phyloP scores from a whole-genome alignment of 2,888 invertebrate genomes.

The Agriopis aurantiaria region DNA sequence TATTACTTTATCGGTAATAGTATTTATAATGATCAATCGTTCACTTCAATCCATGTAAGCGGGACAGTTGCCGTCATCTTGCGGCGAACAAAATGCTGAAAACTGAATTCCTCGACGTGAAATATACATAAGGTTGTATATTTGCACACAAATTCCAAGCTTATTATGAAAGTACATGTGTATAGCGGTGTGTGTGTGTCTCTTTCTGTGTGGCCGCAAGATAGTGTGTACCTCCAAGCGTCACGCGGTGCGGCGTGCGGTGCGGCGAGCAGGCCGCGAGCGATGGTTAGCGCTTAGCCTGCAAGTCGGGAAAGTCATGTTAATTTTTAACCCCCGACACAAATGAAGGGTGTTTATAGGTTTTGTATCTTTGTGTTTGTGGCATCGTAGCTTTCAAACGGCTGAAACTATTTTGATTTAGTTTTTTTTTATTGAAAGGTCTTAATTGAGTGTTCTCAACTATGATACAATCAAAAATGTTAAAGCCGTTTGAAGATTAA shows the following conservation, averaged over 20 bases:
- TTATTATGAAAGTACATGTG: background rate
- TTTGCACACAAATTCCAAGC: conserved; percentile 6
- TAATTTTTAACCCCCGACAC: background rate
- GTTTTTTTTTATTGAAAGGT: no score
- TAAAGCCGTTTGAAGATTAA: no score
- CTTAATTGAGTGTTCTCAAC: no score
- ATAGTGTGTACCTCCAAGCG: conserved; percentile 13
- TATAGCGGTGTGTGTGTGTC: background rate
- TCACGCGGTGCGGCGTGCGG: conserved; percentile 22
- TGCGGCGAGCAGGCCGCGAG: conserved; percentile 16
- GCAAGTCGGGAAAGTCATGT: background rate
- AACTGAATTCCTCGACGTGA: conserved; percentile 2
- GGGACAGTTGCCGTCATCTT: background rate
- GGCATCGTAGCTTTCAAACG: no score
- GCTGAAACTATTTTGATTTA: no score
- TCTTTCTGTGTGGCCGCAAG: conserved; percentile 21
- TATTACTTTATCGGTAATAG: conserved; percentile 33
- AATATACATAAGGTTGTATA: background rate
- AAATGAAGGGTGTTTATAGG: no score
- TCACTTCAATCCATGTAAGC: conserved; percentile 18
- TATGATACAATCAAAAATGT: no score
- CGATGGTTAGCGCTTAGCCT: conserved; percentile 31
- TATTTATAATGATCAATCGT: conserved; percentile 16
- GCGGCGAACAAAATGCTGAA: background rate
- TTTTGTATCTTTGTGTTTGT: no score